Percentiles rank a stretch among this genome's conserved stretches.
Conservation (phyloP, 2,113 vertebrate genomes). For the Gorilla gorilla region DNA sequence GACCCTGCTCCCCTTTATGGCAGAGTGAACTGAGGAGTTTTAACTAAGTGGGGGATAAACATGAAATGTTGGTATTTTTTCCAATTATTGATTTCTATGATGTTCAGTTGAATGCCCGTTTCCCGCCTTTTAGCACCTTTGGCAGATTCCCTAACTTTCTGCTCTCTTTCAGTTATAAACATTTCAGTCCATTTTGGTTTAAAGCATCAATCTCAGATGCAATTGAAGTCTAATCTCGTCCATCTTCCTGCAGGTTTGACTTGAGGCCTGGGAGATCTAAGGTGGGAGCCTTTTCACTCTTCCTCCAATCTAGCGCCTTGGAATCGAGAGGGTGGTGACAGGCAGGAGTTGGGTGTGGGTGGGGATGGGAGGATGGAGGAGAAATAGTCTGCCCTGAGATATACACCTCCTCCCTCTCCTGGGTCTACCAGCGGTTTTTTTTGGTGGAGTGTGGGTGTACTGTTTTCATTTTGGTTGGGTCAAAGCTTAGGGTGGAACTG, state of each 20-base stretch:
- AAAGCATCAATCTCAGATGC: neutral
- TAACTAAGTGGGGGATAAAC: neutral
- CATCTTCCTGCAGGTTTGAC: neutral
- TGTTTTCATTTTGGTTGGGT: neutral
- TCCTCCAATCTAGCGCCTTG: neutral
- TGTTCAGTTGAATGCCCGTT: neutral
- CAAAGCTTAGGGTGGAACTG: neutral
- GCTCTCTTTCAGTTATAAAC: neutral
- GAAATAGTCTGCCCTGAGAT: neutral
- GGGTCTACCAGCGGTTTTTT: neutral
- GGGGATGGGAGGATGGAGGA: neutral
- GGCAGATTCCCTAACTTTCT: neutral
- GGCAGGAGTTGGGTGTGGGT: neutral
- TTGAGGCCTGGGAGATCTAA: neutral
- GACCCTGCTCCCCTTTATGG: constrained; percentile 25
- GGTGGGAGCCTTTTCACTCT: neutral
- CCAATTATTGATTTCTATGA: constrained; percentile 17
- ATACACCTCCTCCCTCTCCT: neutral
- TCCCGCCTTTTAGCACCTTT: neutral
- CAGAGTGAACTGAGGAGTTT: neutral
- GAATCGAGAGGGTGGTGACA: neutral
- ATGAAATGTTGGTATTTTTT: neutral
- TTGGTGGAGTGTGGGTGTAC: neutral
- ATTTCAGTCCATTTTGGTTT: neutral
- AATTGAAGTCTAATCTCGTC: neutral